Percentiles rank a stretch among this genome's conserved stretches.
Conservation (phyloP, 2,888 invertebrate genomes). For the Dermolepida albohirtum region DNA sequence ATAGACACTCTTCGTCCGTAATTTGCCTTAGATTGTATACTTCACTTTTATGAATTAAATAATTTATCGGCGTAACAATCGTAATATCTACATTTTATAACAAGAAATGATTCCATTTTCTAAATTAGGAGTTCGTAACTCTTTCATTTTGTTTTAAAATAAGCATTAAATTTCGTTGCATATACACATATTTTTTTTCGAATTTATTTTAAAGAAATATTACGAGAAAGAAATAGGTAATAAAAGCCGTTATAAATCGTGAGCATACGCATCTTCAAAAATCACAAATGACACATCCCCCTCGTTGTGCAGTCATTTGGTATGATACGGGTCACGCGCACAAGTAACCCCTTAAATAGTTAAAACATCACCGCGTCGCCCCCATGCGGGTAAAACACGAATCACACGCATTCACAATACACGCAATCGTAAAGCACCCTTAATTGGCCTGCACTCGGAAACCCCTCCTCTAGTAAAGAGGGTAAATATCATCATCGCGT, state of each 20-base stretch:
- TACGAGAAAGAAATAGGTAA: not conserved
- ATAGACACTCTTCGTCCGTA: too few species aligned
- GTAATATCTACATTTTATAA: too few species aligned
- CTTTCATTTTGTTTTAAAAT: too few species aligned
- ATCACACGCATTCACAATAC: constrained; percentile 36
- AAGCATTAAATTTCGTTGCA: not conserved
- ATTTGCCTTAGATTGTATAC: too few species aligned
- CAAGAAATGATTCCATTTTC: too few species aligned
- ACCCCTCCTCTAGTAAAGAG: constrained; percentile 15
- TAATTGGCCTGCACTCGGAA: constrained; percentile 26
- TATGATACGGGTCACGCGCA: constrained; percentile 51
- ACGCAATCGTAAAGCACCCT: constrained; percentile 23
- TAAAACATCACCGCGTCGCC: constrained; percentile 45
- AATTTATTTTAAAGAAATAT: too few species aligned
- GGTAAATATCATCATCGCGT: not conserved
- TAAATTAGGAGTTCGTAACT: too few species aligned
- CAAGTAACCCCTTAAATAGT: constrained; percentile 45
- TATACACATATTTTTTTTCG: too few species aligned
- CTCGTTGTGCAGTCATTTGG: constrained; percentile 45
- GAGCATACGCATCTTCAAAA: constrained; percentile 7
- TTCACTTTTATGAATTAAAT: too few species aligned
- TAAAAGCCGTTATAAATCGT: not conserved
- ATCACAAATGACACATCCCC: constrained; percentile 29
- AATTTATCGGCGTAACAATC: too few species aligned
- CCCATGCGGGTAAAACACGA: constrained; percentile 50